Conservation (phyloP, 2,113 vertebrate species). For the Microcebus griseorufus region DNA sequence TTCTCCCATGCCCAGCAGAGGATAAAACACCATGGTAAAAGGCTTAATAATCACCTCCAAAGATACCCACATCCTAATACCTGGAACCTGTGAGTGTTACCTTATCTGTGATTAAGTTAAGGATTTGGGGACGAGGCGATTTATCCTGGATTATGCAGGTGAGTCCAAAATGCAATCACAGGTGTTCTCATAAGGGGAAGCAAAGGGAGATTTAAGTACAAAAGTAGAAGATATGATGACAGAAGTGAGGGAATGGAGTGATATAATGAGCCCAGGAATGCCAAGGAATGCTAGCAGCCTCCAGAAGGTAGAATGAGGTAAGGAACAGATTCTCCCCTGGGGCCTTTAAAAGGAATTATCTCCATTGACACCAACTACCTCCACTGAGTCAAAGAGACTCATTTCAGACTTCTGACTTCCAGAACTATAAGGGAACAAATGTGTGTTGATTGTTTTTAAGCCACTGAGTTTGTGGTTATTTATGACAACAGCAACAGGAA, state of each 20-base stretch:
- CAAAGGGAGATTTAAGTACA: not conserved
- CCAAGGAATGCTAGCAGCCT: not conserved
- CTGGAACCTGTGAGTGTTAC: not conserved
- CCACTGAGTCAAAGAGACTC: not conserved
- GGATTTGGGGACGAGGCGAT: not conserved
- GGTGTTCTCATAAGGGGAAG: not conserved
- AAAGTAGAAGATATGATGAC: not conserved
- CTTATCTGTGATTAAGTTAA: not conserved
- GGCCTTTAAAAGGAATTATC: no score
- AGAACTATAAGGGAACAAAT: not conserved
- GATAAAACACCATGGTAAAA: not conserved
- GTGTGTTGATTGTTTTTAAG: not conserved
- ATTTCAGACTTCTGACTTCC: not conserved
- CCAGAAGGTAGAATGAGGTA: not conserved
- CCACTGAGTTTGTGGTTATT: not conserved
- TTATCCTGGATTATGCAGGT: not conserved
- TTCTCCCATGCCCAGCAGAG: no score
- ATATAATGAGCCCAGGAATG: not conserved
- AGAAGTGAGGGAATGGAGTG: not conserved
- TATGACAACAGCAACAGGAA: not conserved
- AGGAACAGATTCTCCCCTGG: not conserved
- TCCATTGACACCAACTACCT: no score
- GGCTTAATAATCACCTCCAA: not conserved
- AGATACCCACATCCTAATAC: not conserved
- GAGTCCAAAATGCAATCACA: not conserved